These are phyloP conservation scores for Osmerus eperlanus DNA, from an alignment of 2,113 vertebrate genomes.

Conservation along the genomic window DNA sequence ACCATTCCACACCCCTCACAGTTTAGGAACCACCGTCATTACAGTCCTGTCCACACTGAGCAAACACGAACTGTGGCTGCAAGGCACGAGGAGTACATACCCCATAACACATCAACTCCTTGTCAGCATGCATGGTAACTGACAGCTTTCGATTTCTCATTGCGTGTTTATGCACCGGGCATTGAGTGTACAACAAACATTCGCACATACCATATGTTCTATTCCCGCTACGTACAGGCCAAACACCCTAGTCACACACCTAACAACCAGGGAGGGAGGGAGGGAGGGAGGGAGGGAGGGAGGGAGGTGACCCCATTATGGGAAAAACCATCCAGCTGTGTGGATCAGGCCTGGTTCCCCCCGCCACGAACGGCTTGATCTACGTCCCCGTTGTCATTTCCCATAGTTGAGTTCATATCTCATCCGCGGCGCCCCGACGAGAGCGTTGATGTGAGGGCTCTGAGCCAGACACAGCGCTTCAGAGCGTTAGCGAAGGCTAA, in stretches of 20 bases:
- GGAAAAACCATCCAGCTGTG: too few species aligned
- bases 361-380: background rate
- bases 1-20: too few species aligned
- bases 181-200: background rate
- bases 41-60: too few species aligned
- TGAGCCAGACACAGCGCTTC: background rate
- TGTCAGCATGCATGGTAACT: background rate
- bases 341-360: too few species aligned
- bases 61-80: too few species aligned
- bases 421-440: background rate
- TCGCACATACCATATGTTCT: background rate
- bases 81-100: too few species aligned
- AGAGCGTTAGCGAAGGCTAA: background rate
- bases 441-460: too few species aligned
- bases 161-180: constrained; percentile 17
- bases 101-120: background rate
- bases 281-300: too few species aligned
- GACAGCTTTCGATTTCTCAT: background rate
- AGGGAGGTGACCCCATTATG: too few species aligned
- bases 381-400: constrained; percentile 10
- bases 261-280: too few species aligned
- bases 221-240: background rate
- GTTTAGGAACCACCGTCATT: too few species aligned
- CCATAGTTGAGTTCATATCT: background rate
- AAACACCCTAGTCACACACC: background rate